These are phyloP conservation scores for Kryphioiulus occultus DNA, from an alignment of 2,888 invertebrate species.

Conservation along the genomic window DNA sequence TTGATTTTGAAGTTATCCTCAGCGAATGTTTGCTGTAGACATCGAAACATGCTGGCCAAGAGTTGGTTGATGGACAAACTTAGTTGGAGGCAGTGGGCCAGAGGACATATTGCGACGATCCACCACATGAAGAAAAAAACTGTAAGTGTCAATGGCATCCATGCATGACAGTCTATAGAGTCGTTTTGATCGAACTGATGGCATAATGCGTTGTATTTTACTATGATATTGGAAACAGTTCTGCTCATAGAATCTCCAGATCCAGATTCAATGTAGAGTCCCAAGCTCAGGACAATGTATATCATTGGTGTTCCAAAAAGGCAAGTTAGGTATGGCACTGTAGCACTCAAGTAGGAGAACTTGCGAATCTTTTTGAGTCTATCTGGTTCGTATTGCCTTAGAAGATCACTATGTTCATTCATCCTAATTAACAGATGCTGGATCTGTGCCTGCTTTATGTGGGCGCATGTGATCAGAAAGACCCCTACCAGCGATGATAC, in stretches of 20 bases:
- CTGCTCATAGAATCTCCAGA: background rate
- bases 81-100: background rate
- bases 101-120: background rate
- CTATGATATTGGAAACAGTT: background rate
- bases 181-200: background rate
- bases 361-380: background rate
- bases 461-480: background rate
- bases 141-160: background rate
- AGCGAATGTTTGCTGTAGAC: background rate
- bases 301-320: background rate
- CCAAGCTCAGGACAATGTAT: background rate
- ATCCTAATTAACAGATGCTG: background rate
- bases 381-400: background rate
- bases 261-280: background rate
- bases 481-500: background rate
- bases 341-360: background rate
- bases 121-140: background rate
- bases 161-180: background rate
- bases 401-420: background rate
- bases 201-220: background rate
- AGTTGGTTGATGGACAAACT: constrained; percentile 8
- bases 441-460: background rate
- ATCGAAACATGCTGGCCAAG: background rate
- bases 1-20: background rate
- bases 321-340: background rate